Conservation (phyloP, 2,113 vertebrate species). For the Anoplopoma fimbria region DNA sequence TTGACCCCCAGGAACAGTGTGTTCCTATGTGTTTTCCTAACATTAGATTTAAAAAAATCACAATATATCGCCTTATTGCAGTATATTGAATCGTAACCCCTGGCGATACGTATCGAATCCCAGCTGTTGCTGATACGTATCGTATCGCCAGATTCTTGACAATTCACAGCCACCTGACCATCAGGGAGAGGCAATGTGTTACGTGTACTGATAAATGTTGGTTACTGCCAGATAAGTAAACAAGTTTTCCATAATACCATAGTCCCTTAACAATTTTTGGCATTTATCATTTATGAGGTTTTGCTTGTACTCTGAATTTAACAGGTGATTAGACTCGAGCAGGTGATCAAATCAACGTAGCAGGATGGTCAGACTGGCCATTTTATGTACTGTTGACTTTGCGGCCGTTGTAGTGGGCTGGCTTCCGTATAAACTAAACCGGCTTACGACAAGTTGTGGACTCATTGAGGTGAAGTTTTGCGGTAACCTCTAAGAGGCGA, state of each 20-base stretch:
- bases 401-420: not conserved
- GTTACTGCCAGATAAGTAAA: not conserved
- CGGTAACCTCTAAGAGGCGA: not conserved
- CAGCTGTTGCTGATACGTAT: no score
- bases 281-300: constrained; percentile 9
- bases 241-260: not conserved
- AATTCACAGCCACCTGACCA: not conserved
- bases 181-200: not conserved
- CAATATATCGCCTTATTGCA: not conserved
- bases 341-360: not conserved
- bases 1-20: no score
- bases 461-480: not conserved
- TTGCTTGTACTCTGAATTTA: not conserved
- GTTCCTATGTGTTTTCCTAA: not conserved
- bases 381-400: not conserved
- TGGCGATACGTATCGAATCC: not conserved
- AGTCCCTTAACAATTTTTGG: not conserved
- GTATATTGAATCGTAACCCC: not conserved
- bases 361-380: not conserved
- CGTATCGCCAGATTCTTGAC: not conserved
- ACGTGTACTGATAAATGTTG: not conserved
- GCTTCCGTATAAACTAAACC: not conserved
- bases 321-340: not conserved
- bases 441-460: not conserved
- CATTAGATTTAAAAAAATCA: not conserved